Conservation (phyloP, 2,797 vertebrate species). For the Calcarius lapponicus region DNA sequence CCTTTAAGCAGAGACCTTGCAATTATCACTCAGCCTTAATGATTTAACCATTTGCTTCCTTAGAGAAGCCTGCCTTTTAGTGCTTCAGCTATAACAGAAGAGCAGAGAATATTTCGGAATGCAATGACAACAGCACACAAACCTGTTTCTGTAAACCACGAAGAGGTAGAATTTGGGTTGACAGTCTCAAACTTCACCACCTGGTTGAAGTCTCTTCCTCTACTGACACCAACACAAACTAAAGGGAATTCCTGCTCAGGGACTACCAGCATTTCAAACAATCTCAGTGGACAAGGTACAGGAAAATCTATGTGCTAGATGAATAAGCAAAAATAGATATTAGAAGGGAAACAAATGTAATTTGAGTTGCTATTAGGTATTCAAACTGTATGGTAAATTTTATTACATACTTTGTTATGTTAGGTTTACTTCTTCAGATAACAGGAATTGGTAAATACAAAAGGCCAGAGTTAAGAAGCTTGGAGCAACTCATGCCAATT, state of each 20-base stretch:
- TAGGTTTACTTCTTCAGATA: background rate
- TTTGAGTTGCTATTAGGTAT: background rate
- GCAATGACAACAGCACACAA: slow-evolving; percentile 51
- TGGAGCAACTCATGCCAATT: background rate
- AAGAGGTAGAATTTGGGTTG: slow-evolving; percentile 93
- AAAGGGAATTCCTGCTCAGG: slow-evolving; percentile 92
- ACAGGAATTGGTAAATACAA: background rate
- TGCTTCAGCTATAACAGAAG: background rate
- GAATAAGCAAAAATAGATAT: slow-evolving; percentile 30
- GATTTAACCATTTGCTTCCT: background rate
- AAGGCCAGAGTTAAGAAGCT: background rate
- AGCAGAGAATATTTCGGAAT: background rate
- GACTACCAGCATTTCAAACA: slow-evolving; percentile 95
- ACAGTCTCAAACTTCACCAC: slow-evolving; percentile 93
- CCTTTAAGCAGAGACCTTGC: background rate
- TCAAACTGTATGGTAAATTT: background rate
- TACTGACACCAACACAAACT: slow-evolving; percentile 91
- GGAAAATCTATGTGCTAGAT: slow-evolving; percentile 91
- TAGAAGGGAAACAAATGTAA: slow-evolving; percentile 1
- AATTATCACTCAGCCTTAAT: background rate
- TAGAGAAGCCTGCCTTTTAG: background rate
- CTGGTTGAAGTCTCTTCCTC: slow-evolving; percentile 90
- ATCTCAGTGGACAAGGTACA: slow-evolving; percentile 88
- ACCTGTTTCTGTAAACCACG: slow-evolving; percentile 96
- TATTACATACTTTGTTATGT: background rate